Evolutionary conservation across 2,113 vertebrate genomes (phyloP), one percentile per base, ranked within the genome.

Genomic region (Osmerus mordax): DNA sequence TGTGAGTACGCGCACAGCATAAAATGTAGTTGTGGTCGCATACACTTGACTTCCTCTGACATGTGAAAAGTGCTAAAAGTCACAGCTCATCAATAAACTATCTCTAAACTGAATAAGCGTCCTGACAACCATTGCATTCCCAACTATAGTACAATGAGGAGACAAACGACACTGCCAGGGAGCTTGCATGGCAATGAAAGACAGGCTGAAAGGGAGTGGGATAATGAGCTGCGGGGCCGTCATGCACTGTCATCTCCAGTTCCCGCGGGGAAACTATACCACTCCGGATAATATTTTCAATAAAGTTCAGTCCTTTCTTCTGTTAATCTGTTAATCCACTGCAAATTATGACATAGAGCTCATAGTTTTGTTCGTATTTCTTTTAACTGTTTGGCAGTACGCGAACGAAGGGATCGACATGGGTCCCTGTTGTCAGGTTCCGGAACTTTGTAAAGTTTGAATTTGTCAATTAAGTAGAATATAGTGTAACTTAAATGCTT

Each of bases 141-240:
- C 88, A 84, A 87, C 89, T 86, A 89, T 83, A 89, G 81, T 89
- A 87, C 88, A 90, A 87, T 84, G 87, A 91, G 88, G 88, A 92
- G 86, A 89, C 91, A 90, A 93, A 94, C 93, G 91, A 90, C 90
- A 88, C 89, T 90, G 91, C 90, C 89, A 86, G 84, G 87, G 89
- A 91, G 91, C 92, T 93, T 91, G 92, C 91, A 78, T 84, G 79
- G 82, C 82, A 89, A 83, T 93, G 91, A 93, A 94, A 93, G 89
- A 90, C 80, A 87, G 73, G 81, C 83, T 93, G 89, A 93, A 93
- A 92, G 78, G 92, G 89, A 92, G 89, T 83, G 69, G 91, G 91
- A 93, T 93, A 94, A 93, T 93, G 91, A 93, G 92, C 91, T 91
- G 91, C 89, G 85, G 83, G 72, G 89, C 90, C 90, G 91, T 93